Evolutionary conservation across 2,113 vertebrate genomes (phyloP).

Genomic region (Cygnus atratus): DNA sequence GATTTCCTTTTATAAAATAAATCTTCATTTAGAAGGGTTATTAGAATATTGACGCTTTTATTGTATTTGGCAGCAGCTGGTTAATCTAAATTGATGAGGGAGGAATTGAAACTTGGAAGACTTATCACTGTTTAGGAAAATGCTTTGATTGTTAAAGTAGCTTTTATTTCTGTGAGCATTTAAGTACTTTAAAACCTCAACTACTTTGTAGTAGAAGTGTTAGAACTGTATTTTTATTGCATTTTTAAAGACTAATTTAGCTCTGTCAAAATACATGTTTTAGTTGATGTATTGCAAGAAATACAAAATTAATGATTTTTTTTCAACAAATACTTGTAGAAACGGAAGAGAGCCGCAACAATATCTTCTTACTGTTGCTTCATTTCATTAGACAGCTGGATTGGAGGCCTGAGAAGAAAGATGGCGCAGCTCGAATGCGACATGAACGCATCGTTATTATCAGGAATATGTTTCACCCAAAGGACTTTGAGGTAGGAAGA

Average conservation of each 20-base stretch:
- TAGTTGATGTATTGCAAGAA: neutral
- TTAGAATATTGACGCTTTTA: neutral
- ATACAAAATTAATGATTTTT: slow-evolving; percentile 25
- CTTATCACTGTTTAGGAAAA: neutral
- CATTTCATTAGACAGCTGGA: slow-evolving; percentile 88
- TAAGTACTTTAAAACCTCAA: neutral
- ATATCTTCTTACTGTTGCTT: slow-evolving; percentile 68
- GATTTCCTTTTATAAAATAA: neutral
- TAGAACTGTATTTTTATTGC: neutral
- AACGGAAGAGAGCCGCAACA: slow-evolving; percentile 64
- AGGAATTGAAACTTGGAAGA: neutral
- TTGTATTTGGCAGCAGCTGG: neutral
- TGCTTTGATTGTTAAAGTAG: neutral
- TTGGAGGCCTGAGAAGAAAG: slow-evolving; percentile 93
- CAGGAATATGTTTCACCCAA: slow-evolving; percentile 97
- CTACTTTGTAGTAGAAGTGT: neutral
- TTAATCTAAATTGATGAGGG: neutral
- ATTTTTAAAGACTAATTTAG: neutral
- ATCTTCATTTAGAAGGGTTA: neutral
- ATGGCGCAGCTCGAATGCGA: slow-evolving; percentile 80
- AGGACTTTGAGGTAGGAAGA: slow-evolving; percentile 88
- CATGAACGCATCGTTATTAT: slow-evolving; percentile 93
- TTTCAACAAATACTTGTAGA: slow-evolving; percentile 65
- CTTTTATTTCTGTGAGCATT: neutral
- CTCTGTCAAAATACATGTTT: neutral